Evolutionary conservation across 2,113 vertebrate species (phyloP), one percentile per base, ranked within the genome.

Genomic region (Malurus elegans): DNA sequence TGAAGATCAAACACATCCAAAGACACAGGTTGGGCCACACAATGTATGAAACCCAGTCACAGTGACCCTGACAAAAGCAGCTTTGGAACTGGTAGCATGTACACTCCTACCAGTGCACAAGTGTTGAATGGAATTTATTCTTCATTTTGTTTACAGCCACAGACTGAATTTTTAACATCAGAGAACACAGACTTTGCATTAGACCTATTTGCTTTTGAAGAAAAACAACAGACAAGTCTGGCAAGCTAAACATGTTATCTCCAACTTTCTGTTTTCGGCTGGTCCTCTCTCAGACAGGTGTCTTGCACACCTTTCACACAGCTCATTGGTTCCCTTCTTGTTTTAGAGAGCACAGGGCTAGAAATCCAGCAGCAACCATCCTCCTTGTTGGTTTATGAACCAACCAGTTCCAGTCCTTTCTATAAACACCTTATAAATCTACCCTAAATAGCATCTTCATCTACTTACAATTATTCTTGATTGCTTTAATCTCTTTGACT

Each of bases 21-120:
- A 61, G 38, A n/a, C 1, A 1, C 26, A 64, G 48, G 17, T 18
- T 26, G 42, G 13, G 51, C 42, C 14, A 3, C 14, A 12, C 0
- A 0, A 36, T 7, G 51, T 5, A 25, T 0, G 0, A 80, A 73
- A 42, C 6, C 20, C 29, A 42, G 38, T 10, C 50, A 45, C 2
- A 0, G 26, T 1, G 3, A 72, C 24, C 19, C 45, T 48, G 65
- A 25, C 14, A 60, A 60, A 36, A 93, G 18, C 19, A 17, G 21
- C 42, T 50, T 18, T 3, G 23, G 31, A 19, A 40, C 5, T 45
- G 26, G 16, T 19, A 61, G 14, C 0, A 1, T 6, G 4, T 16
- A 6, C 28, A 21, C 11, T 74, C 40, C 64, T 65, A 12, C 23
- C 4, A 66, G 24, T 6, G 11, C 60, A 25, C 50, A 18, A 23